A percentile compares a stretch with the other conserved stretches of the same genome.
phyloP scores from a whole-genome alignment of 2,113 vertebrate genomes.

The Mormyrus lacerda region DNA sequence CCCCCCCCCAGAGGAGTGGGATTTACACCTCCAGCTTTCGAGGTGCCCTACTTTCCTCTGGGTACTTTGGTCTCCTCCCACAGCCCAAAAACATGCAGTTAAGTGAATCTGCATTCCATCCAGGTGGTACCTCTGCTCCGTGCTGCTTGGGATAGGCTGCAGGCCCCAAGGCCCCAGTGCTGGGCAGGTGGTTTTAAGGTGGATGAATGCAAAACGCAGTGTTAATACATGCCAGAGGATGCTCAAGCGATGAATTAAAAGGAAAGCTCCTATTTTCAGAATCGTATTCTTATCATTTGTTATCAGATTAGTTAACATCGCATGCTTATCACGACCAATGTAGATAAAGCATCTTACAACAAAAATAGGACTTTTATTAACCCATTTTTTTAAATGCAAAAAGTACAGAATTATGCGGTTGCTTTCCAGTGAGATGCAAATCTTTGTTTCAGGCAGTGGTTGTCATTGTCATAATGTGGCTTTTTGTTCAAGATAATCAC shows the following conservation, averaged over 20 bases:
- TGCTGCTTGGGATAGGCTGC: background rate
- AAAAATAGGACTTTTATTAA: background rate
- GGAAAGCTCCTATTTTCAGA: constrained; percentile 27
- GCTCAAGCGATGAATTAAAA: constrained; percentile 29
- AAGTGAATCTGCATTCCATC: background rate
- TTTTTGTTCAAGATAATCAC: background rate
- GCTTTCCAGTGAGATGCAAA: background rate
- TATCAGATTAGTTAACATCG: background rate
- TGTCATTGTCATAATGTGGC: background rate
- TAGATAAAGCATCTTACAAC: background rate
- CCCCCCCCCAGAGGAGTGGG: background rate
- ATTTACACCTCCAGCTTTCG: background rate
- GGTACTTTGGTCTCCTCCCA: background rate
- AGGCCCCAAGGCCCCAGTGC: background rate
- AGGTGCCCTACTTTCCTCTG: background rate
- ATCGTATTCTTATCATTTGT: background rate
- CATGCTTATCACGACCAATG: background rate
- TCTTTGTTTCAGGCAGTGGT: background rate
- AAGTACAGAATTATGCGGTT: background rate
- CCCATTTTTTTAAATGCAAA: background rate
- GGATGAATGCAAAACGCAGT: constrained; percentile 35
- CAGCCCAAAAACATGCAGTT: background rate
- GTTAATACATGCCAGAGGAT: constrained; percentile 48
- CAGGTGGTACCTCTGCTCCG: background rate
- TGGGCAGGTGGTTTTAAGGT: background rate